Evolutionary conservation across 2,797 vertebrate species (phyloP).

Genomic region (Chaunax sp.): DNA sequence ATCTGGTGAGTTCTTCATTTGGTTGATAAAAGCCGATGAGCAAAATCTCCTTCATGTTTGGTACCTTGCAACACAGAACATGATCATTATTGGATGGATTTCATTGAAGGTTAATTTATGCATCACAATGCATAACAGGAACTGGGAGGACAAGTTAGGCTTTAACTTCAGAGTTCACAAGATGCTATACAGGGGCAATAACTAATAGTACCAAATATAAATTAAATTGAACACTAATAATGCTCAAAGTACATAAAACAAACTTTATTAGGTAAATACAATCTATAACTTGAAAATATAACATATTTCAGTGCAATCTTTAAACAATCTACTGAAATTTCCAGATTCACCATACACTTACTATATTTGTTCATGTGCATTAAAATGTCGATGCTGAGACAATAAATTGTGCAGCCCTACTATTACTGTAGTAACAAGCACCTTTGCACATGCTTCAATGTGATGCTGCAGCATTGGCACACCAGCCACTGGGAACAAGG

Average conservation of each 20-base stretch:
- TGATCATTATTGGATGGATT: neutral
- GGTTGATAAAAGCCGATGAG: constrained; percentile 97
- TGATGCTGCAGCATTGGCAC: constrained; percentile 98
- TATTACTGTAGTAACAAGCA: constrained; percentile 52
- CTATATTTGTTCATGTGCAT: neutral
- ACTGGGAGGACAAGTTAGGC: too few relatives aligned
- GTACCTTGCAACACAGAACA: constrained; percentile 80
- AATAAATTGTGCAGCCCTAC: too few relatives aligned
- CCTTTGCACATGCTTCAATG: constrained; percentile 95
- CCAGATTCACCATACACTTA: neutral
- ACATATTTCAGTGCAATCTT: too few relatives aligned
- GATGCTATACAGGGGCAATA: neutral
- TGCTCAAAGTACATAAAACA: neutral
- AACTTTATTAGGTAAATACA: neutral
- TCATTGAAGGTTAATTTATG: neutral
- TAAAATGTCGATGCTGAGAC: neutral
- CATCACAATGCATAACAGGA: neutral
- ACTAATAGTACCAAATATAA: neutral
- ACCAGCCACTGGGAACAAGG: constrained; percentile 95
- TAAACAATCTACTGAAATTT: too few relatives aligned
- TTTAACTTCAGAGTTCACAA: neutral
- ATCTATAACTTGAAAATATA: neutral
- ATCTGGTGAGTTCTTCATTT: constrained; percentile 92
- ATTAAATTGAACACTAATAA: neutral
- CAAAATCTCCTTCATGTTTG: constrained; percentile 95